These are phyloP conservation scores for Elmis aenea DNA, from an alignment of 2,888 invertebrate genomes.

Conservation along the genomic window DNA sequence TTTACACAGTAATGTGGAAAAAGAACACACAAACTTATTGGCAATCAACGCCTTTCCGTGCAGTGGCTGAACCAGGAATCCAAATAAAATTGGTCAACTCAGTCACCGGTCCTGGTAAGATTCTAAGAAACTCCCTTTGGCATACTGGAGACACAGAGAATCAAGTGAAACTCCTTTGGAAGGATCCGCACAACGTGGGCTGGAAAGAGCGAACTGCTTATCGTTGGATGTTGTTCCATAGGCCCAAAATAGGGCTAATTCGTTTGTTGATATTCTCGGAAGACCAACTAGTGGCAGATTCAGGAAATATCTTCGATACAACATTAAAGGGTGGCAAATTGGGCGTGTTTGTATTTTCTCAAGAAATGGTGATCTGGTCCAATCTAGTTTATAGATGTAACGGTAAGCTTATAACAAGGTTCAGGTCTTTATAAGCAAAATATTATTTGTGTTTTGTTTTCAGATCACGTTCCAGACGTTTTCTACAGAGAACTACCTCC, in stretches of 20 bases:
- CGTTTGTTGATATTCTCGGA: conserved; percentile 80
- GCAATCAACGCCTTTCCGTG: conserved; percentile 84
- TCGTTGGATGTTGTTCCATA: conserved; percentile 81
- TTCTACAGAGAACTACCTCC: conserved; percentile 74
- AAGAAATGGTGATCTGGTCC: conserved; percentile 92
- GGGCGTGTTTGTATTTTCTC: conserved; percentile 91
- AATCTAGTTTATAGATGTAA: conserved; percentile 82
- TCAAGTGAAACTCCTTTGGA: conserved; percentile 81
- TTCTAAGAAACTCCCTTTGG: conserved; percentile 83
- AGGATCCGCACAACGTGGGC: conserved; percentile 79
- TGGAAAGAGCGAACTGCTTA: conserved; percentile 87
- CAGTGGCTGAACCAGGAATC: conserved; percentile 85
- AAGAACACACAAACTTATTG: conserved; percentile 91
- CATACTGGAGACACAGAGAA: conserved; percentile 80
- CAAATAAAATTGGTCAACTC: conserved; percentile 84
- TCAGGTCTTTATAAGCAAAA: too few relatives aligned
- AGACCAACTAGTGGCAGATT: conserved; percentile 74
- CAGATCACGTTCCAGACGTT: conserved; percentile 75
- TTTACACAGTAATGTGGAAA: conserved; percentile 96
- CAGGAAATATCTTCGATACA: conserved; percentile 79
- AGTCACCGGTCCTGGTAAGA: conserved; percentile 79
- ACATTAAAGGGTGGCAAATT: conserved; percentile 79
- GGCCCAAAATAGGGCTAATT: conserved; percentile 81
- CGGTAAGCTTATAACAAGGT: conserved; percentile 51
- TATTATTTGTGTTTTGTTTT: conserved; percentile 31